A percentile compares a stretch with the other conserved stretches of the same genome.
phyloP scores from a whole-genome alignment of 2,797 vertebrate species.

The Helarctos malayanus region DNA sequence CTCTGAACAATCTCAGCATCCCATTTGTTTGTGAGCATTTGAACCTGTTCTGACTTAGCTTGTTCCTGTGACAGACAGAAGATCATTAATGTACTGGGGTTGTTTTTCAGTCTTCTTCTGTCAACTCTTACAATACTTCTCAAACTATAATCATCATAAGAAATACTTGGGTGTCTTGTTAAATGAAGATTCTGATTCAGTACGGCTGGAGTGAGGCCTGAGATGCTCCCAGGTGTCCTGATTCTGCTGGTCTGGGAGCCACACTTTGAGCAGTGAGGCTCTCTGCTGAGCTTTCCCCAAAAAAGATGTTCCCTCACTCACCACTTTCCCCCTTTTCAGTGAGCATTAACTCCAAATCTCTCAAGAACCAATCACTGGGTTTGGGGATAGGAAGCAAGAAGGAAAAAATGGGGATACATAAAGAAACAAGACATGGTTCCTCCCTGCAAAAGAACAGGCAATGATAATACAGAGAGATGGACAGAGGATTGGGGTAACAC shows the following conservation, averaged over 20 bases:
- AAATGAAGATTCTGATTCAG: neutral
- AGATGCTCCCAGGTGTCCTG: neutral
- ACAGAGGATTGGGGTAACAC: neutral
- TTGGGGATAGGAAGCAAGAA: neutral
- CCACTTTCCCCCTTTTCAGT: neutral
- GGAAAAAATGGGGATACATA: neutral
- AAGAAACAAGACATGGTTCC: neutral
- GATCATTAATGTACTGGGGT: neutral
- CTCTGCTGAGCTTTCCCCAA: neutral
- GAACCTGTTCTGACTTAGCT: neutral
- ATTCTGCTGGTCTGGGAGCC: neutral
- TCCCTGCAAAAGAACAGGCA: neutral
- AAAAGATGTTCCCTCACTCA: neutral
- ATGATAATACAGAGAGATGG: neutral
- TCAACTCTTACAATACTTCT: neutral
- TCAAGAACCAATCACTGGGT: neutral
- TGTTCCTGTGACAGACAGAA: neutral
- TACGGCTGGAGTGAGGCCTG: neutral
- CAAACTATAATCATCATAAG: neutral
- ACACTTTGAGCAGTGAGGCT: neutral
- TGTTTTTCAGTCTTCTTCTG: neutral
- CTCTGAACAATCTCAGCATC: neutral
- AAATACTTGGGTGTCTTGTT: neutral
- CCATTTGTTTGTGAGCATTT: neutral
- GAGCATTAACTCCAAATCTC: neutral